Evolutionary conservation across 2,113 vertebrate species (phyloP), one percentile per base, ranked within the genome.

Genomic region (Acinonyx jubatus): DNA sequence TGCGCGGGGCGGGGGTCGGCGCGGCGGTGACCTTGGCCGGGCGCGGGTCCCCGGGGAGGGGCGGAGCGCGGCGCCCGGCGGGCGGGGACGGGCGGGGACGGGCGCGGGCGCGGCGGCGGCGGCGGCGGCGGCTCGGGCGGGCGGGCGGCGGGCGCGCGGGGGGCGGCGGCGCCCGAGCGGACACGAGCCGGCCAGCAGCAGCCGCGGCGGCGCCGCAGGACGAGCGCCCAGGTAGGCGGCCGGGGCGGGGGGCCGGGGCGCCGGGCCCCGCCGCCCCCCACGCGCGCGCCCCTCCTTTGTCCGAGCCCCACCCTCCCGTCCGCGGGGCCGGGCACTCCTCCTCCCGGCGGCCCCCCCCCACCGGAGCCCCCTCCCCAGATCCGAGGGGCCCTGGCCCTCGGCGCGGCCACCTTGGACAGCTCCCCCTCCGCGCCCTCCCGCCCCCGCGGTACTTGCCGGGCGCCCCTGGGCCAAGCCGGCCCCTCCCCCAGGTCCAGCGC

Each of bases 31-130:
- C 96, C 87, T 96, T 96, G 96, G 81, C 96, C 21, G 63, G 76
- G 82, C 71, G 80, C 91, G 94, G 94, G 96, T 85, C 80, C 86
- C 91, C 11, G 55, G 96, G 96, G 94, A 90, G 90, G 96, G 96
- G 94, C 89, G 79, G 96, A 92, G 90, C 96, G 79, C 79, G 48
- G 96, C 76, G 63, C 96, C 90, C 63, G 50, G 89, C 96, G 78
- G 90, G 90, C 84, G 95, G 89, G 74, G 82, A 78, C 84, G 83
- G 76, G 95, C 88, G 88, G 76, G 93, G 85, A 82, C 89, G 82
- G 94, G 82, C 89, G 74, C 95, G 90, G 89, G 71, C 84, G 91
- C 95, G 90, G 96, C 89, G 55, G 89, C 74, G 19, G 36, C 12
- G 19, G 50, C 50, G 73, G 50, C 50, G 73, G 84, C 84, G 50